Conservation (phyloP, 2,113 vertebrate genomes). For the Sceloporus tristichus region DNA sequence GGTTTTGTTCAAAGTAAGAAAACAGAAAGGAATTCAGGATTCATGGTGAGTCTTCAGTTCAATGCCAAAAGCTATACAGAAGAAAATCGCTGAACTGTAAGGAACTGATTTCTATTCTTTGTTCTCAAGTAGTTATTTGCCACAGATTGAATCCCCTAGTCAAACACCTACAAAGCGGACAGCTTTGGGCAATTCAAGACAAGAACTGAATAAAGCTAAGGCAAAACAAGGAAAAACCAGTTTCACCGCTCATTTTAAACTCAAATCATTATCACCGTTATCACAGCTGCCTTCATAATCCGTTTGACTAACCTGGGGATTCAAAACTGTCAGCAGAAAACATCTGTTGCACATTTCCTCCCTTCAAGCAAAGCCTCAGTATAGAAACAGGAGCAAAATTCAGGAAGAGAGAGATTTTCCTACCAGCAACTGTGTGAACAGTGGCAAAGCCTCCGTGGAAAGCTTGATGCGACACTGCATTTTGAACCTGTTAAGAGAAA, state of each 20-base stretch:
- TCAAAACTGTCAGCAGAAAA: neutral
- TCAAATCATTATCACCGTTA: neutral
- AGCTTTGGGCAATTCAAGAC: neutral
- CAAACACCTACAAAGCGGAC: neutral
- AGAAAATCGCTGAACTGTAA: neutral
- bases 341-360: neutral
- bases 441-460: conserved; percentile 62
- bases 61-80: neutral
- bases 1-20: neutral
- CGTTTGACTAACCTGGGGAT: no score
- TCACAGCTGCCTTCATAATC: no score
- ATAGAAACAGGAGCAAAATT: neutral
- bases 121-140: neutral
- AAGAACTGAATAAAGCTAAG: neutral
- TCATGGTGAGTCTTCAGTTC: neutral
- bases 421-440: conserved; percentile 82
- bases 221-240: neutral
- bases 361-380: fast-evolving
- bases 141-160: neutral
- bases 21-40: neutral
- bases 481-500: conserved; percentile 79
- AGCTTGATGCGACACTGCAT: conserved; percentile 72
- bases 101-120: neutral
- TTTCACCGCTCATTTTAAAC: neutral
- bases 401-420: conserved; percentile 41